Conservation (phyloP, 2,113 vertebrate species). For the Vireo altiloquus region DNA sequence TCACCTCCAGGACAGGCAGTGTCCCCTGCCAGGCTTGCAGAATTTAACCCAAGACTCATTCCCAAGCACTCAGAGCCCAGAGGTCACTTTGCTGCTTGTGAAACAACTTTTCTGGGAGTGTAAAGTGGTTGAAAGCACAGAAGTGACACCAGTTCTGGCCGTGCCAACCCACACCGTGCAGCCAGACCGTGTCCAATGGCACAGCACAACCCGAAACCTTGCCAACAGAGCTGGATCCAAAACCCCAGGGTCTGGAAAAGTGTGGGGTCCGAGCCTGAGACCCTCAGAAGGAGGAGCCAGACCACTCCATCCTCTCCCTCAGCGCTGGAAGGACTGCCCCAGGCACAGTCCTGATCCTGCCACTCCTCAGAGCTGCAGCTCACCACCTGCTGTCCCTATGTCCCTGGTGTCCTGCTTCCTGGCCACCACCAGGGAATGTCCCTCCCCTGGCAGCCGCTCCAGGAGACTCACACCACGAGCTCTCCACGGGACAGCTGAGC, state of each 20-base stretch:
- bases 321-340: background rate
- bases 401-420: too few relatives aligned
- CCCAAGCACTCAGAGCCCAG: background rate
- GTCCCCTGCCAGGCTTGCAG: background rate
- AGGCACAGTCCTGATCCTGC: background rate
- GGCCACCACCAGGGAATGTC: fast-evolving
- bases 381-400: background rate
- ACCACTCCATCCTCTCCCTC: background rate
- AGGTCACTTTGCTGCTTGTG: background rate
- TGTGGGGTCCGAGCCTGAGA: fast-evolving
- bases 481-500: background rate
- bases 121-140: background rate
- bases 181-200: background rate
- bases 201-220: background rate
- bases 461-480: fast-evolving
- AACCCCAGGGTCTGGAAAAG: background rate
- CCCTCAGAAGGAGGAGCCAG: background rate
- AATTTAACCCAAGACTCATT: background rate
- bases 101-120: background rate
- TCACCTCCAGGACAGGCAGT: background rate
- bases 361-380: background rate
- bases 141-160: background rate
- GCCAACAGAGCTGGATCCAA: background rate
- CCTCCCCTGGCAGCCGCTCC: background rate
- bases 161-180: fast-evolving